Evolutionary conservation across 2,113 vertebrate genomes (phyloP).

Genomic region (Limanda limanda): DNA sequence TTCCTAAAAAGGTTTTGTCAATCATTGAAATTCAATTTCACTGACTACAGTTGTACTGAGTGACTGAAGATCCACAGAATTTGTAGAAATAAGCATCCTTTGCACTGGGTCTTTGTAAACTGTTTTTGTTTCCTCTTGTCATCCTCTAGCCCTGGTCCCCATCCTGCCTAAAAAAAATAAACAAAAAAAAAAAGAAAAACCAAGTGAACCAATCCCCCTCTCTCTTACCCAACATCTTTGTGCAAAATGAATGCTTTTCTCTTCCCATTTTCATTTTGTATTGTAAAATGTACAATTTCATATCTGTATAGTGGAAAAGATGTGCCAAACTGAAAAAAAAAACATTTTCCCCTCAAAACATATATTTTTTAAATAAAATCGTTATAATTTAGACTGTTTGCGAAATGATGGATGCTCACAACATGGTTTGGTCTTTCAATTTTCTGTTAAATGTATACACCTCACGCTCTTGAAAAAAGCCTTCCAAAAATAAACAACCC

Average conservation of each 20-base stretch:
- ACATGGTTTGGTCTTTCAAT: slow-evolving; percentile 56
- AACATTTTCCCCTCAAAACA: slow-evolving; percentile 78
- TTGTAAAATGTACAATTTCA: slow-evolving; percentile 87
- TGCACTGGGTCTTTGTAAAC: slow-evolving; percentile 82
- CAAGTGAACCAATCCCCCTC: slow-evolving; percentile 59
- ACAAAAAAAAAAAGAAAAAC: slow-evolving; percentile 40
- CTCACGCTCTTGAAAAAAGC: not conserved
- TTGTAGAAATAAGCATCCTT: slow-evolving; percentile 83
- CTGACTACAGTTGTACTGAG: slow-evolving; percentile 71
- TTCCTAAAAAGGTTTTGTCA: slow-evolving; percentile 57
- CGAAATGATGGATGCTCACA: slow-evolving; percentile 66
- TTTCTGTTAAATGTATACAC: slow-evolving; percentile 16
- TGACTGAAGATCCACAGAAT: slow-evolving; percentile 73
- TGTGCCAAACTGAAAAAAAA: slow-evolving; percentile 80
- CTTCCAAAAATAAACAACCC: slow-evolving; percentile 12
- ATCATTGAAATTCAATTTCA: slow-evolving; percentile 70
- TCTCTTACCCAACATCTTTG: slow-evolving; percentile 73
- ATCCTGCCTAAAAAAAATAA: slow-evolving; percentile 63
- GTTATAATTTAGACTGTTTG: slow-evolving; percentile 77
- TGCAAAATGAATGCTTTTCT: slow-evolving; percentile 83
- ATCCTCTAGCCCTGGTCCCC: slow-evolving; percentile 70
- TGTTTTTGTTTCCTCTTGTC: slow-evolving; percentile 77
- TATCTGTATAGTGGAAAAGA: slow-evolving; percentile 87
- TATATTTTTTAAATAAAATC: slow-evolving; percentile 89
- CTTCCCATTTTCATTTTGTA: slow-evolving; percentile 82